phyloP scores from a whole-genome alignment of 2,888 invertebrate species.

The Tromatobia lineatoria region DNA sequence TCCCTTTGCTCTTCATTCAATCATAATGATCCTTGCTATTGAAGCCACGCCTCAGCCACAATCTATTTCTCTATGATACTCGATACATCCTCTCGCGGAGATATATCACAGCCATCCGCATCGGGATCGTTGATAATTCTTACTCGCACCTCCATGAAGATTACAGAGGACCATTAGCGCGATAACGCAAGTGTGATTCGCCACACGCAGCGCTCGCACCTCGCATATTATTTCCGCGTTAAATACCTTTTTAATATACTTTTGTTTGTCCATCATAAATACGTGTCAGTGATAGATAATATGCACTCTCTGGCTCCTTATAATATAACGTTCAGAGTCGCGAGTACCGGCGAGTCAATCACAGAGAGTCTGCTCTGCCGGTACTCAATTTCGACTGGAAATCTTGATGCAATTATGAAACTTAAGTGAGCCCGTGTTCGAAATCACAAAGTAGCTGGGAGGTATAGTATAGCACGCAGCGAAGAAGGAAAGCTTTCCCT shows the following conservation, averaged over 20 bases:
- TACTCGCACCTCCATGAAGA: conserved; percentile 72
- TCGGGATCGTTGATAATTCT: conserved; percentile 77
- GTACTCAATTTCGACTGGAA: conserved; percentile 44
- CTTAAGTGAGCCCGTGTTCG: conserved; percentile 42
- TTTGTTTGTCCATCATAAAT: not conserved
- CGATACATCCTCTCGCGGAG: conserved; percentile 6
- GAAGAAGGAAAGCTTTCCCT: conserved; percentile 15
- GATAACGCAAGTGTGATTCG: conserved; percentile 76
- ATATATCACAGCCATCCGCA: conserved; percentile 18
- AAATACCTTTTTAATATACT: conserved; percentile 16
- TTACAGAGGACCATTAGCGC: conserved; percentile 76
- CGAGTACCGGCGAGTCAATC: conserved; percentile 47
- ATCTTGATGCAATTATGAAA: conserved; percentile 54
- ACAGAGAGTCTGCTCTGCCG: conserved; percentile 1
- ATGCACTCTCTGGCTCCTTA: not conserved
- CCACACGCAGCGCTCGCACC: conserved; percentile 65
- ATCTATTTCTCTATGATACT: conserved; percentile 52
- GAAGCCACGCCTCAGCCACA: conserved; percentile 39
- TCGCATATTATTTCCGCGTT: conserved; percentile 41
- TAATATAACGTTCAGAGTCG: conserved; percentile 14
- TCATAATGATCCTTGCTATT: conserved; percentile 21
- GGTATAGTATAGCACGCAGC: conserved; percentile 12
- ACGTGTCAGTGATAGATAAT: conserved; percentile 22
- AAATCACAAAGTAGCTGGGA: conserved; percentile 42
- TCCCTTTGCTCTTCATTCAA: conserved; percentile 38